Percentiles rank a stretch among this genome's conserved stretches.
phyloP scores from a whole-genome alignment of 2,888 invertebrate species.

The Ectemnius lituratus region DNA sequence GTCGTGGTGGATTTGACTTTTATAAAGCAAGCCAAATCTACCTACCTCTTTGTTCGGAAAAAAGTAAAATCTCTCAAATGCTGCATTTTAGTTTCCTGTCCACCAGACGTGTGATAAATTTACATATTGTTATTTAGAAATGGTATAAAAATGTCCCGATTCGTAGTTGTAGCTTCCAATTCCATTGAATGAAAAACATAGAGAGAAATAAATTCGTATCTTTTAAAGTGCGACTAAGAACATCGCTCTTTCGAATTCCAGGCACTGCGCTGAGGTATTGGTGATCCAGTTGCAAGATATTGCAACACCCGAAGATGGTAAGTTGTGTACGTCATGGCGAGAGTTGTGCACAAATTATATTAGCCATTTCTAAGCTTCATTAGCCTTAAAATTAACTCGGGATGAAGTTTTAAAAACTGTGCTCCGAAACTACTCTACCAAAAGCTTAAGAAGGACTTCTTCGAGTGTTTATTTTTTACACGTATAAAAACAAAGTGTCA shows the following conservation, averaged over 20 bases:
- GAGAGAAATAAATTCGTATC: too few species aligned
- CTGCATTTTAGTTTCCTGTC: too few species aligned
- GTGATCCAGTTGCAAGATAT: slow-evolving; percentile 24
- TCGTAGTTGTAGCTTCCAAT: too few species aligned
- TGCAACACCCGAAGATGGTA: slow-evolving; percentile 70
- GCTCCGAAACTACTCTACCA: slow-evolving; percentile 53
- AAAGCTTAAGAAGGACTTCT: slow-evolving; percentile 49
- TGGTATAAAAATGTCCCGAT: too few species aligned
- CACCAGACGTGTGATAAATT: too few species aligned
- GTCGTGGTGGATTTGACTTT: slow-evolving; percentile 30
- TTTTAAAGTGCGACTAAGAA: not conserved
- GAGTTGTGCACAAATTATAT: slow-evolving; percentile 63
- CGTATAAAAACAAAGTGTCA: slow-evolving; percentile 56
- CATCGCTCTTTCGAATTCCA: slow-evolving; percentile 12
- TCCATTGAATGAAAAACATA: too few species aligned
- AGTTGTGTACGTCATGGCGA: slow-evolving; percentile 72
- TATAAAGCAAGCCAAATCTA: slow-evolving; percentile 45
- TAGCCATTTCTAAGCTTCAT: slow-evolving; percentile 50
- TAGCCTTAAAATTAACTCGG: slow-evolving; percentile 44
- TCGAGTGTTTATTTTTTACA: slow-evolving; percentile 60
- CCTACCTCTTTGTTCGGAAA: slow-evolving; percentile 9
- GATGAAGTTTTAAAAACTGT: slow-evolving; percentile 49
- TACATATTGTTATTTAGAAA: too few species aligned
- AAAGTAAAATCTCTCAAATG: too few species aligned
- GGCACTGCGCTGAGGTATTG: slow-evolving; percentile 14